Evolutionary conservation across 2,113 vertebrate species (phyloP).

Genomic region (Mola mola): DNA sequence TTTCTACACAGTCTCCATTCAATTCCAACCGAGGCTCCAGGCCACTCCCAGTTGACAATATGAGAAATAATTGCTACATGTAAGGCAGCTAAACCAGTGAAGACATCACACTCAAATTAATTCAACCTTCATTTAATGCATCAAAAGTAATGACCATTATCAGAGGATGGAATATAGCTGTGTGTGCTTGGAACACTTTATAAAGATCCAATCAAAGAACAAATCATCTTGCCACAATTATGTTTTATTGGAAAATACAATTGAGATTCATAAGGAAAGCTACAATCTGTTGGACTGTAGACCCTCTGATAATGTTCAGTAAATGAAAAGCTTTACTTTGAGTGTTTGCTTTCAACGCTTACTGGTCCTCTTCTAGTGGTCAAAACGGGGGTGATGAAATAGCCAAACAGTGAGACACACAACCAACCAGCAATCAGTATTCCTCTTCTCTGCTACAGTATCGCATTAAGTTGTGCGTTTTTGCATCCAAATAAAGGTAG

Average conservation of each 20-base stretch:
- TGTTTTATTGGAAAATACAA: conserved; percentile 14
- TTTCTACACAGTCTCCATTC: conserved; percentile 66
- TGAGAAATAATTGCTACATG: conserved; percentile 69
- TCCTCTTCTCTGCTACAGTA: conserved; percentile 75
- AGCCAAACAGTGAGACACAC: conserved; percentile 56
- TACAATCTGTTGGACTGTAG: conserved; percentile 20
- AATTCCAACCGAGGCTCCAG: conserved; percentile 61
- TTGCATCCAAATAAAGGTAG: conserved; percentile 83
- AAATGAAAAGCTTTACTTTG: conserved; percentile 51
- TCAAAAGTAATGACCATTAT: conserved; percentile 53
- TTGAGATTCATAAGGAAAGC: conserved; percentile 26
- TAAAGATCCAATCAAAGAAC: conserved; percentile 30
- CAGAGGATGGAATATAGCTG: conserved; percentile 49
- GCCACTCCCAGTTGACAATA: conserved; percentile 64
- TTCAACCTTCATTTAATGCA: conserved; percentile 49
- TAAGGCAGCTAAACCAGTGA: conserved; percentile 80
- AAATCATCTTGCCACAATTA: conserved; percentile 60
- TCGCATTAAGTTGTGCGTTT: conserved; percentile 80
- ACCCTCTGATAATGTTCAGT: conserved; percentile 63
- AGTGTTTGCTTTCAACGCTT: conserved; percentile 63
- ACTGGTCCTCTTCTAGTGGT: conserved; percentile 50
- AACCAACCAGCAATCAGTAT: conserved; percentile 78
- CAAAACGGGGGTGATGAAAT: conserved; percentile 46
- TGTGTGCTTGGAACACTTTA: conserved; percentile 36
- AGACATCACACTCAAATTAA: conserved; percentile 40